Conservation (phyloP, 2,797 vertebrate genomes). For the Echeneis naucrates region DNA sequence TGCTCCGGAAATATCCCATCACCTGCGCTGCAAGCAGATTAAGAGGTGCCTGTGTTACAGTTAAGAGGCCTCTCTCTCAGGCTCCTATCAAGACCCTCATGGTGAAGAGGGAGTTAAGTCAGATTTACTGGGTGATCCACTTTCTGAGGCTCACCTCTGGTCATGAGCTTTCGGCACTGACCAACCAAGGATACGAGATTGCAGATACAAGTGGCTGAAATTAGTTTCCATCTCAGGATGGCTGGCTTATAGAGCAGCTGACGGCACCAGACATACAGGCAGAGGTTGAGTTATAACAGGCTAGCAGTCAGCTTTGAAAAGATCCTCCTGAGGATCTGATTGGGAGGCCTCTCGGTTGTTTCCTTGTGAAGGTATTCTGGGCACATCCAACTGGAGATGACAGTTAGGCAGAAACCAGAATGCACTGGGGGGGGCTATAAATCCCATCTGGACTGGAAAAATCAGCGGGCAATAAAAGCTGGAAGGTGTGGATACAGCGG, state of each 20-base stretch:
- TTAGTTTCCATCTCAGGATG: neutral
- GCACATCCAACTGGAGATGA: constrained; percentile 18
- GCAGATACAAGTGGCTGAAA: neutral
- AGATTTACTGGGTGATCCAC: neutral
- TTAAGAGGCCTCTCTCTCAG: neutral
- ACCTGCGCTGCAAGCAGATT: neutral
- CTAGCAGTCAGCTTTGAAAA: neutral
- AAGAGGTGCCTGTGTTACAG: neutral
- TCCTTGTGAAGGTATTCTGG: constrained; percentile 23
- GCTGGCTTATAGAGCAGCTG: neutral
- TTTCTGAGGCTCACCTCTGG: neutral
- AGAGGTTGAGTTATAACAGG: neutral
- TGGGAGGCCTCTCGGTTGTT: constrained; percentile 18
- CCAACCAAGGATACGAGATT: neutral
- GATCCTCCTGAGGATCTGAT: neutral
- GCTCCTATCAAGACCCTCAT: neutral
- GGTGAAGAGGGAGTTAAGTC: neutral
- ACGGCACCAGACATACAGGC: neutral
- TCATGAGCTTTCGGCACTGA: neutral
- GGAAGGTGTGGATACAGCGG: constrained; percentile 6
- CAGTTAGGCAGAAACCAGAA: constrained; percentile 12
- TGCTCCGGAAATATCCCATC: neutral
- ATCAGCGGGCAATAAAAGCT: constrained; percentile 14
- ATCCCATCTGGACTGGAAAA: constrained; percentile 11
- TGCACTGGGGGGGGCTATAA: constrained; percentile 20